These are phyloP conservation scores for Ailuropoda melanoleuca DNA, from an alignment of 2,113 vertebrate species.

Conservation along the genomic window DNA sequence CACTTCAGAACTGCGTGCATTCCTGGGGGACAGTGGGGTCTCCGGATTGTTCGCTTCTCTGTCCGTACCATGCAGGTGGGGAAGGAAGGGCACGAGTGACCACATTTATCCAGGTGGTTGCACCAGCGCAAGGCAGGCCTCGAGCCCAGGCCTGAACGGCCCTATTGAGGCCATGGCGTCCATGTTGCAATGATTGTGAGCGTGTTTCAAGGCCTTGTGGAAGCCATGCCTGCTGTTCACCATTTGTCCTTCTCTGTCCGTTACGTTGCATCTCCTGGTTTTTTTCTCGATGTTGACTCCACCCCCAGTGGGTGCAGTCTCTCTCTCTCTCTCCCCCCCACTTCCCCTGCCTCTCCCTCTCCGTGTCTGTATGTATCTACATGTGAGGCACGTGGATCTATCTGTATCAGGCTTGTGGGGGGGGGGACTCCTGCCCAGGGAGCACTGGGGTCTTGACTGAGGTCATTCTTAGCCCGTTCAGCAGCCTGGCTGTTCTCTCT, in stretches of 20 bases:
- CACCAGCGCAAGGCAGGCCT: background rate
- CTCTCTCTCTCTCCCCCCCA: background rate
- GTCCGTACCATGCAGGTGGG: no score
- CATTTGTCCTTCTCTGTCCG: rapidly evolving
- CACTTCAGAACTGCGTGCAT: background rate
- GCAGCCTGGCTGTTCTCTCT: background rate
- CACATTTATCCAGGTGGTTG: background rate
- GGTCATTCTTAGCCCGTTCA: rapidly evolving
- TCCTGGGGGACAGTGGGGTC: background rate
- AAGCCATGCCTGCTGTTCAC: background rate
- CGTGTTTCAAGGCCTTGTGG: rapidly evolving
- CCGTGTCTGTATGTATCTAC: rapidly evolving
- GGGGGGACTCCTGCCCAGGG: background rate
- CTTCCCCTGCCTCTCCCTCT: rapidly evolving
- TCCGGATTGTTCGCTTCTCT: background rate
- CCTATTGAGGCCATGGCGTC: rapidly evolving
- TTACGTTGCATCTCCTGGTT: background rate
- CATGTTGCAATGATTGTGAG: rapidly evolving
- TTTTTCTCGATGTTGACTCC: background rate
- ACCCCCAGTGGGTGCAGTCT: rapidly evolving
- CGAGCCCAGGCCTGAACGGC: rapidly evolving
- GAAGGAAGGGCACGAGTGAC: no score
- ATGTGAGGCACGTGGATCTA: rapidly evolving
- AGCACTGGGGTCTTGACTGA: no score
- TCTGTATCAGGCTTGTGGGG: background rate